Evolutionary conservation across 2,113 vertebrate genomes (phyloP), one percentile per base, ranked within the genome.

Genomic region (Oreocharis arfaki): DNA sequence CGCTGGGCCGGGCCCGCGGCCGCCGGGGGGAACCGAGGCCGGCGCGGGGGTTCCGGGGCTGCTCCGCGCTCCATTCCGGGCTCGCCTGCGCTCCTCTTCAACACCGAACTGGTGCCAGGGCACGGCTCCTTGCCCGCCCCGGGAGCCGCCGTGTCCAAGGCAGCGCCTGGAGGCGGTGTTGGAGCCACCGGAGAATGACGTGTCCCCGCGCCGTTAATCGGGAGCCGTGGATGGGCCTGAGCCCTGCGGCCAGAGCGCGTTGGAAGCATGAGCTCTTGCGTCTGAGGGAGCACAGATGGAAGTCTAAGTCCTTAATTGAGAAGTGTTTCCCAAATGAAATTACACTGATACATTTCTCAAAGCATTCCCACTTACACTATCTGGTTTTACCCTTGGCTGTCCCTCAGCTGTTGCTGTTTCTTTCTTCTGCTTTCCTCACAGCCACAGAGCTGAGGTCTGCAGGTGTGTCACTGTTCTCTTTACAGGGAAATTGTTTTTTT

Each of bases 211-310:
- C 49, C 27, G 11, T 7, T 35, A 15, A 7, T 4, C 35, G 37
- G 11, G n/a, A 44, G 32, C 30, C 9, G 17, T 52, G 17, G 23
- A 16, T 5, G 26, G 39, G 33, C 26, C 32, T 17, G 20, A 26
- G 52, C 30, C 12, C 50, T 37, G 33, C 33, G 30, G 10, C 2
- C 19, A 4, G 5, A 22, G 74, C 12, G 9, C 19, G 2, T 39
- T 7, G 27, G 8, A 13, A 1, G 17, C 30, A 0, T n/a, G 67
- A 1, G 42, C 55, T 47, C 16, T 3, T 21, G 14, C 20, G 27
- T 6, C 55, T 3, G 61, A 9, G 39, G 27, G 64, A 52, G 52
- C 37, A 2, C 67, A 2, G 56, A 6, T 11, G 47, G 56, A 28
- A 37, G n/a, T 22, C 33, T 4, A 8, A 59, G 49, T 15, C 46